phyloP scores from a whole-genome alignment of 1,140 invertebrate genomes.

The Aethina tumida region DNA sequence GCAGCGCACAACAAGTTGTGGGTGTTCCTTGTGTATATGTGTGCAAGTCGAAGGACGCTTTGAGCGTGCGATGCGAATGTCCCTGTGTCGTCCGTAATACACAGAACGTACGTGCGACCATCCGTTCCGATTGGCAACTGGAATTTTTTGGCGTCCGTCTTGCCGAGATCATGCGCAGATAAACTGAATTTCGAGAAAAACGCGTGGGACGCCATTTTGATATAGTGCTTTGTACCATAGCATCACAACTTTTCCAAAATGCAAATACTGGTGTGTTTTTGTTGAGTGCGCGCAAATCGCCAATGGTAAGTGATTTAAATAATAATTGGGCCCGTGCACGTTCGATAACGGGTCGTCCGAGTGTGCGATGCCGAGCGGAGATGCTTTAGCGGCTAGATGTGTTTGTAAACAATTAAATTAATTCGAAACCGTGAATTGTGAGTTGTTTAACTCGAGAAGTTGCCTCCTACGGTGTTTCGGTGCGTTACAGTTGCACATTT shows the following conservation, averaged over 20 bases:
- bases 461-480: not conserved
- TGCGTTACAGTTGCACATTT: not conserved
- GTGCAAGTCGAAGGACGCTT: too few species aligned
- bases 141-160: too few species aligned
- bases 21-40: too few species aligned
- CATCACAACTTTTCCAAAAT: conserved; percentile 11
- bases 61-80: too few species aligned
- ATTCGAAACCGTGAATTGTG: not conserved
- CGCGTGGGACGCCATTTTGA: conserved; percentile 34
- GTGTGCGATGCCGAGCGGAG: too few species aligned
- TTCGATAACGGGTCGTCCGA: too few species aligned
- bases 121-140: too few species aligned
- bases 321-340: too few species aligned
- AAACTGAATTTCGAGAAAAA: conserved; percentile 6
- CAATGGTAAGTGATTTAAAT: conserved; percentile 8
- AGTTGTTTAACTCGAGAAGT: not conserved
- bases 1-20: too few species aligned
- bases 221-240: conserved; percentile 23
- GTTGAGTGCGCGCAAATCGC: not conserved
- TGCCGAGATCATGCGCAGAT: too few species aligned
- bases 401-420: conserved; percentile 9
- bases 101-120: too few species aligned
- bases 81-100: too few species aligned
- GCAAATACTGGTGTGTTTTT: not conserved
- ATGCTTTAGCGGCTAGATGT: conserved; percentile 8